A percentile compares a stretch with the other conserved stretches of the same genome.
Evolutionary conservation across 2,113 vertebrate species (phyloP).

Genomic region (Narcine bancroftii): DNA sequence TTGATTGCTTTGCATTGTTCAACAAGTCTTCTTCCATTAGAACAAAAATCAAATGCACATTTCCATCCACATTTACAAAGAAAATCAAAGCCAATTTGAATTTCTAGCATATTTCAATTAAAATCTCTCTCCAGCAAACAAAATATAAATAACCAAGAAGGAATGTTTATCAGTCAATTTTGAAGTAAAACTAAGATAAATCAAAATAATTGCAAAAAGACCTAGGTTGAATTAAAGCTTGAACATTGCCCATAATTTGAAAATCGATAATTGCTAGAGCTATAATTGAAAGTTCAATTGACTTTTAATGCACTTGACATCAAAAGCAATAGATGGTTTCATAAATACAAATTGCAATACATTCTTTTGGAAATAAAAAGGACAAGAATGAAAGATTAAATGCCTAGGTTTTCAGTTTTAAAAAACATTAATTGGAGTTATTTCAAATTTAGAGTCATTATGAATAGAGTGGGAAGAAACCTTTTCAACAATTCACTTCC

Average conservation of each 20-base stretch:
- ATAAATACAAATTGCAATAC: not conserved
- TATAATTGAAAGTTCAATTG: not conserved
- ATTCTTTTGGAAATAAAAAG: not conserved
- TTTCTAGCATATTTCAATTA: not conserved
- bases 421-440: not conserved
- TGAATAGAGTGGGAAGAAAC: not conserved
- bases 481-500: slow-evolving; percentile 7
- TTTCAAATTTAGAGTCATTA: not conserved
- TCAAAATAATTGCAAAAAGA: not conserved
- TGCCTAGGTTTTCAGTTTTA: not conserved
- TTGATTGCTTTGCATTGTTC: not conserved
- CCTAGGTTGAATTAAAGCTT: not conserved
- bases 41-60: not conserved
- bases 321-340: not conserved
- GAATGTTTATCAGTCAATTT: not conserved
- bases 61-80: not conserved
- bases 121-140: not conserved
- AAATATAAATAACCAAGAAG: not conserved
- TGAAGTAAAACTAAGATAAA: not conserved
- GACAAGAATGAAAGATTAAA: not conserved
- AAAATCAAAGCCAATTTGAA: not conserved
- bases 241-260: not conserved
- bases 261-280: not conserved
- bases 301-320: not conserved
- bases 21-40: not conserved